Percentiles rank a stretch among this genome's conserved stretches.
Evolutionary conservation across 2,797 vertebrate species (phyloP).

Genomic region (Acanthornis magna): DNA sequence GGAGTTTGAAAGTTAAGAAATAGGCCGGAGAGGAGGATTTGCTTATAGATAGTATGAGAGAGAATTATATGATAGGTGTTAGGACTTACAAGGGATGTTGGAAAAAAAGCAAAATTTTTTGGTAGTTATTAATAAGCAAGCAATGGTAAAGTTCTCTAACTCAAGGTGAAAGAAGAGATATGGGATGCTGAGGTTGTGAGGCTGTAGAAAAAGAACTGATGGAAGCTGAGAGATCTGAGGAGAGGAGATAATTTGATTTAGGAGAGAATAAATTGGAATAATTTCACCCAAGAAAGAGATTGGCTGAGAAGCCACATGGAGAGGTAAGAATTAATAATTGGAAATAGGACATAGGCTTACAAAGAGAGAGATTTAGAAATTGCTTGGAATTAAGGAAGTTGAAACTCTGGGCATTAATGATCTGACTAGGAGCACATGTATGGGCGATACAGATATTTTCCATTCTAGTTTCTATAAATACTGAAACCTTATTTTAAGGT

Average conservation of each 20-base stretch:
- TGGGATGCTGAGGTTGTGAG: not conserved
- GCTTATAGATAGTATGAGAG: not conserved
- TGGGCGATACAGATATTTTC: not conserved
- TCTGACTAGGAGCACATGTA: not conserved
- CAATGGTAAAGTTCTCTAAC: not conserved
- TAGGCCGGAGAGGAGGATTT: not conserved
- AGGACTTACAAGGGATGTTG: not conserved
- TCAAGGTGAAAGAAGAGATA: not conserved
- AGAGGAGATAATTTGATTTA: conserved; percentile 24
- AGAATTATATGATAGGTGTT: not conserved
- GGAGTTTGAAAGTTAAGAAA: not conserved
- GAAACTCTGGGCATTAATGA: not conserved
- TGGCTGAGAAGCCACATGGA: not conserved
- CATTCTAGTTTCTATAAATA: conserved; percentile 5
- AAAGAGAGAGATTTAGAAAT: not conserved
- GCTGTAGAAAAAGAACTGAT: not conserved
- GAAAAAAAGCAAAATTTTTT: not conserved
- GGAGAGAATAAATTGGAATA: conserved; percentile 5
- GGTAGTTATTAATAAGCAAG: not conserved
- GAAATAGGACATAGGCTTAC: not conserved
- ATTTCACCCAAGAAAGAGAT: not conserved
- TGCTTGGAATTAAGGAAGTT: conserved; percentile 1
- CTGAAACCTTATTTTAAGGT: not conserved
- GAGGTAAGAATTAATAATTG: not conserved
- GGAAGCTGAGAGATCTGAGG: not conserved